Base-by-base conservation (phyloP, 53 echinoderm and acorn worm species). In the Zoroaster sp. region DNA sequence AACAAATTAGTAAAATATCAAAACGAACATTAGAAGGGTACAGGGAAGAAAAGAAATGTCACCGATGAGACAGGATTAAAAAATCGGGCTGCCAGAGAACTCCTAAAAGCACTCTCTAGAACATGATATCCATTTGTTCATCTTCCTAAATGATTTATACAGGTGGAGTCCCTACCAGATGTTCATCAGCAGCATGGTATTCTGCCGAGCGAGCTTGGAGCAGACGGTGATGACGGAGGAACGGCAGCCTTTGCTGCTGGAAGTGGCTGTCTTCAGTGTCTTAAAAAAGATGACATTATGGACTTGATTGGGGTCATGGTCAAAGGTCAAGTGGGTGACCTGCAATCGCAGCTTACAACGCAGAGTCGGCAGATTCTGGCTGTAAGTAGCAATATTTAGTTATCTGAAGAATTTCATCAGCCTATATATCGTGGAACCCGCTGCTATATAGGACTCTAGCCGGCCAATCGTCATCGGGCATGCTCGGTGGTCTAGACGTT, bases 361-460 rank as follows among this genome's bases (percentile, higher is more conserved):
- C 96, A 96, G 55, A 91, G 91, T 42, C 86, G 93, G 80, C 91
- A 88, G 71, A 92, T 94, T 53, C 55, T 87, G 36, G 38, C 88
- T 59, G 96, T 96, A 67, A 94, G 96, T 88, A 31, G 9, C 1
- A 17, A 25, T 3, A 1, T n/a, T n/a, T n/a, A n/a, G n/a, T n/a
- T n/a, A n/a, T n/a, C n/a, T n/a, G n/a, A n/a, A n/a, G n/a, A n/a
- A n/a, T n/a, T n/a, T n/a, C n/a, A n/a, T n/a, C n/a, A n/a, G n/a
- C n/a, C n/a, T n/a, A n/a, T n/a, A n/a, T n/a, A n/a, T n/a, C n/a
- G n/a, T n/a, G n/a, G n/a, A n/a, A n/a, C n/a, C n/a, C n/a, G n/a
- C n/a, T n/a, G n/a, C n/a, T n/a, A n/a, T n/a, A n/a, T n/a, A n/a
- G n/a, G n/a, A n/a, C n/a, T n/a, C n/a, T n/a, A n/a, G n/a, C n/a